phyloP scores from a whole-genome alignment of 2,797 vertebrate genomes.

The Cirrhinus molitorella region DNA sequence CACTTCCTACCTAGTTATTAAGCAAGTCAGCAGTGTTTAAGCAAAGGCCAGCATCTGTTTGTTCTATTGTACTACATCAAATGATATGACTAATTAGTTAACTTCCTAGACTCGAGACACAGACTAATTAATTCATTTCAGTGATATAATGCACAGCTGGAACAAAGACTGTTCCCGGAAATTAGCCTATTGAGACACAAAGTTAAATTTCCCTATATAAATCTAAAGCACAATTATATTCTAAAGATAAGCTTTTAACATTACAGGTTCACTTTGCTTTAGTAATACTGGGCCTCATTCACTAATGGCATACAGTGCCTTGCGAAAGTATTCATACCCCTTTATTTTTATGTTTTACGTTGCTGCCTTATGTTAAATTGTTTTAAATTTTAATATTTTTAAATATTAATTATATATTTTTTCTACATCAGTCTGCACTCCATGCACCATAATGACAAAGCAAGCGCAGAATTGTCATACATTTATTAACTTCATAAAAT shows the following conservation, averaged over 20 bases:
- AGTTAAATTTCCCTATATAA: not conserved
- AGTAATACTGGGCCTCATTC: not conserved
- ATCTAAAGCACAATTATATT: not conserved
- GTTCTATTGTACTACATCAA: constrained; percentile 14
- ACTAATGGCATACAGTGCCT: not conserved
- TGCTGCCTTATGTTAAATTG: no score
- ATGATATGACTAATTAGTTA: constrained; percentile 31
- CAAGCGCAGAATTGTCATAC: no score
- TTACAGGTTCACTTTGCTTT: not conserved
- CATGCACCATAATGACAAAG: no score
- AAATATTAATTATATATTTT: no score
- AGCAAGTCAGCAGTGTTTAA: constrained; percentile 29
- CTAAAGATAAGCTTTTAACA: not conserved
- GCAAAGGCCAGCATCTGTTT: constrained; percentile 28
- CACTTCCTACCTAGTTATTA: constrained; percentile 28
- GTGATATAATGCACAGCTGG: not conserved
- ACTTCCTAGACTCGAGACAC: constrained; percentile 1
- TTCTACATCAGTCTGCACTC: no score
- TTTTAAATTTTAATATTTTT: no score
- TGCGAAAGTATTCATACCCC: no score
- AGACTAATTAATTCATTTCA: constrained; percentile 17
- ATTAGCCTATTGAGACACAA: not conserved
- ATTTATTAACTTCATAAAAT: no score
- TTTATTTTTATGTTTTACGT: no score
- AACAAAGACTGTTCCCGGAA: not conserved